Evolutionary conservation across 2,888 invertebrate genomes (phyloP).

Genomic region (Eremobia ochroleuca): DNA sequence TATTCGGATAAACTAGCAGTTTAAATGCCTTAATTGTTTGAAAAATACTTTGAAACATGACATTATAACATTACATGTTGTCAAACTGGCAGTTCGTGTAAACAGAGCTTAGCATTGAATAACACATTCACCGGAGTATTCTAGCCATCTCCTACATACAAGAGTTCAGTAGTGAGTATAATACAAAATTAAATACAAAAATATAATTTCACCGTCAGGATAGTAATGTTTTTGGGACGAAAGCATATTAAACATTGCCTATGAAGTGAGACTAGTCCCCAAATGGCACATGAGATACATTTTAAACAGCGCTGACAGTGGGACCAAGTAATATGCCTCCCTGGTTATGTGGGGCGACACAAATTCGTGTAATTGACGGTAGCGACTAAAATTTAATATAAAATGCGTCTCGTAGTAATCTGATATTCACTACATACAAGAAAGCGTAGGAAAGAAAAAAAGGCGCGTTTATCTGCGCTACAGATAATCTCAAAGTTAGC

Average conservation of each 20-base stretch:
- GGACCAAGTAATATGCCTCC: neutral
- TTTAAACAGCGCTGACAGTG: neutral
- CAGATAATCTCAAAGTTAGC: slow-evolving; percentile 35
- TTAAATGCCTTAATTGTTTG: slow-evolving; percentile 25
- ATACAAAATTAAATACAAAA: slow-evolving; percentile 36
- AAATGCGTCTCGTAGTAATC: neutral
- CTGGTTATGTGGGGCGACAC: neutral
- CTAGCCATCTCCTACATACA: neutral
- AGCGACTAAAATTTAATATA: neutral
- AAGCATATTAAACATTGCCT: slow-evolving; percentile 18
- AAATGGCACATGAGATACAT: slow-evolving; percentile 41
- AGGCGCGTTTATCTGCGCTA: slow-evolving; percentile 8
- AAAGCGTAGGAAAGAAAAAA: neutral
- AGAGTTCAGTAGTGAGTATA: slow-evolving; percentile 6
- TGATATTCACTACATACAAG: neutral
- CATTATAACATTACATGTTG: neutral
- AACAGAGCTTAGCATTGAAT: neutral
- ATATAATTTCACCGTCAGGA: slow-evolving; percentile 14
- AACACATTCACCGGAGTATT: neutral
- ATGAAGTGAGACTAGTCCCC: slow-evolving; percentile 44
- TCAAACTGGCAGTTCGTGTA: neutral
- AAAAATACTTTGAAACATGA: neutral
- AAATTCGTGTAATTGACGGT: neutral
- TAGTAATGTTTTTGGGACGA: slow-evolving; percentile 2
- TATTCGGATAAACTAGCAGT: neutral